phyloP scores from a whole-genome alignment of 2,113 vertebrate species.

The Brienomyrus brachyistius region DNA sequence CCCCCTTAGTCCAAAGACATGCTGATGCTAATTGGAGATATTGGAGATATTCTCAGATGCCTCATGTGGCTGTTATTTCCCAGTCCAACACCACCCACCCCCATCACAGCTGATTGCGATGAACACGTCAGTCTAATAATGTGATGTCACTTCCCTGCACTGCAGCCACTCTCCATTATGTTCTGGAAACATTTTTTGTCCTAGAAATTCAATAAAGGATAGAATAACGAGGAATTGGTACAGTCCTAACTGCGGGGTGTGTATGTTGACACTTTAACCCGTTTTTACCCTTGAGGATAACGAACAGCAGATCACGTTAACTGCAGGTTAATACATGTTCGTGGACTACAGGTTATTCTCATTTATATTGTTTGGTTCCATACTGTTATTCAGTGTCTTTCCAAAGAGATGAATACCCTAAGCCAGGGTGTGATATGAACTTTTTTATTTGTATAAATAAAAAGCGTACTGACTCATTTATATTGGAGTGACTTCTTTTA shows the following conservation, averaged over 20 bases:
- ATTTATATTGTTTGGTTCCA: neutral
- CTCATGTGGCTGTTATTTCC: neutral
- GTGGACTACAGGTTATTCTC: neutral
- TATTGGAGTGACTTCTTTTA: neutral
- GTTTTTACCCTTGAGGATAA: constrained; percentile 1
- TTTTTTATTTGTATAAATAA: neutral
- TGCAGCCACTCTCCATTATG: neutral
- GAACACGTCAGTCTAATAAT: neutral
- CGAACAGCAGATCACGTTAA: neutral
- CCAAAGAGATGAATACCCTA: neutral
- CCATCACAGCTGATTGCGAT: neutral
- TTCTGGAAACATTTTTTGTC: neutral
- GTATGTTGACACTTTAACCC: neutral
- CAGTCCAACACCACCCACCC: neutral
- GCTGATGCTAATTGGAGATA: neutral
- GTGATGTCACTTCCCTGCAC: neutral
- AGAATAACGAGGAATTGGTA: neutral
- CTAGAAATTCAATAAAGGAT: neutral
- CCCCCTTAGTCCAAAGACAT: too few relatives aligned
- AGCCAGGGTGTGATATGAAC: neutral
- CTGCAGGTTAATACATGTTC: neutral
- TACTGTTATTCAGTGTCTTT: neutral
- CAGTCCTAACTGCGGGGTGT: neutral
- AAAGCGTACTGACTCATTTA: neutral
- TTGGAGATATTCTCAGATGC: neutral